Percentiles rank a stretch among this genome's conserved stretches.
Evolutionary conservation across 2,797 vertebrate genomes (phyloP).

Genomic region (Diglossa cyanea): DNA sequence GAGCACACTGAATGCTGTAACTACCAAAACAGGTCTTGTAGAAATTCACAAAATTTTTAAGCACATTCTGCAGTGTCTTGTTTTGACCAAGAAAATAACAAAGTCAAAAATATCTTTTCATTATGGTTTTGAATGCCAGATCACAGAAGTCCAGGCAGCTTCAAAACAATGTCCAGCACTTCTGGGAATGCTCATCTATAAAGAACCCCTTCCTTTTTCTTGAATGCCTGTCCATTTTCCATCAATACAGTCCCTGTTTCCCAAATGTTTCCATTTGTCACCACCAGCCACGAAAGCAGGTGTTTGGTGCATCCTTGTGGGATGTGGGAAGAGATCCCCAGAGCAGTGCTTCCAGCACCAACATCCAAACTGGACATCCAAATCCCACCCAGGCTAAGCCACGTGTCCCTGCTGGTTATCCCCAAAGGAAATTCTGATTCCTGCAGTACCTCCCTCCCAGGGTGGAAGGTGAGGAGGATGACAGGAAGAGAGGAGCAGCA

Average conservation of each 20-base stretch:
- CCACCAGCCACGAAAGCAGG: rapidly evolving
- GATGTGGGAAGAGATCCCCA: background rate
- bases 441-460: background rate
- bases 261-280: background rate
- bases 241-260: background rate
- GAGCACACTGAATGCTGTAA: background rate
- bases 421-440: background rate
- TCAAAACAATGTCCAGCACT: background rate
- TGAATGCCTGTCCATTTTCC: background rate
- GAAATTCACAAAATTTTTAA: background rate
- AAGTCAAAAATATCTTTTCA: background rate
- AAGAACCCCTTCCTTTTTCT: background rate
- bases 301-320: background rate
- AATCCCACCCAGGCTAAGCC: rapidly evolving
- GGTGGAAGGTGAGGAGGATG: background rate
- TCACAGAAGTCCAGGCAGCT: background rate
- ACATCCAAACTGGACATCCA: rapidly evolving
- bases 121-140: background rate
- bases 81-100: background rate
- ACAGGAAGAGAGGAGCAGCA: background rate
- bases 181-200: background rate
- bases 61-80: background rate
- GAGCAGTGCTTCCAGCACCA: background rate
- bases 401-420: background rate
- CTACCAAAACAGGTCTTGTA: background rate